Evolutionary conservation across 2,113 vertebrate genomes (phyloP).

Genomic region (Mungos mungo): DNA sequence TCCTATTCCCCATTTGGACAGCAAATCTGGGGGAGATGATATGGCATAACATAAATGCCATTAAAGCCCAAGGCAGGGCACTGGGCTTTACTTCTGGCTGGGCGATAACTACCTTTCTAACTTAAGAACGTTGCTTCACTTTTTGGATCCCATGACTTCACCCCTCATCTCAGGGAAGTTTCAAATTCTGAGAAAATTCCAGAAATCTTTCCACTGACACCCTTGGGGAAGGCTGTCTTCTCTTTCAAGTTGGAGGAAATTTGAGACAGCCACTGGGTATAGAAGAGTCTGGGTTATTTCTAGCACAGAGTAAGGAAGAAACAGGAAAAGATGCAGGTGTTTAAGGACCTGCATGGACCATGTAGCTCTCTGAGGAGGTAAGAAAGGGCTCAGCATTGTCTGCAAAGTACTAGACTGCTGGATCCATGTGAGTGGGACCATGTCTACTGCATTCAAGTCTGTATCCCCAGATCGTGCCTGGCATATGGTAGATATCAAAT

Average conservation of each 20-base stretch:
- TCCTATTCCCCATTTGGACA: background rate
- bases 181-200: slow-evolving; percentile 33
- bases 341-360: background rate
- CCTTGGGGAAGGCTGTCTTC: background rate
- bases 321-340: background rate
- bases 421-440: fast-evolving
- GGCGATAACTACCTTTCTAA: background rate
- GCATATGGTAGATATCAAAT: background rate
- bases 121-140: background rate
- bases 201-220: background rate
- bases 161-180: background rate
- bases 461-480: fast-evolving
- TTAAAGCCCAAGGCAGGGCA: background rate
- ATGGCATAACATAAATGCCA: background rate
- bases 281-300: background rate
- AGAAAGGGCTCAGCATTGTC: background rate
- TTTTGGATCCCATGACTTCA: background rate
- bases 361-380: background rate
- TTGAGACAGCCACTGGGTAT: background rate
- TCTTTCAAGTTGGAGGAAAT: background rate
- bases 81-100: background rate
- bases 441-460: background rate
- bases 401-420: background rate
- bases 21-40: background rate
- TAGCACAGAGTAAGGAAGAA: background rate